These are phyloP conservation scores for Tromatobia lineatoria DNA, from an alignment of 2,888 invertebrate genomes.

Conservation along the genomic window DNA sequence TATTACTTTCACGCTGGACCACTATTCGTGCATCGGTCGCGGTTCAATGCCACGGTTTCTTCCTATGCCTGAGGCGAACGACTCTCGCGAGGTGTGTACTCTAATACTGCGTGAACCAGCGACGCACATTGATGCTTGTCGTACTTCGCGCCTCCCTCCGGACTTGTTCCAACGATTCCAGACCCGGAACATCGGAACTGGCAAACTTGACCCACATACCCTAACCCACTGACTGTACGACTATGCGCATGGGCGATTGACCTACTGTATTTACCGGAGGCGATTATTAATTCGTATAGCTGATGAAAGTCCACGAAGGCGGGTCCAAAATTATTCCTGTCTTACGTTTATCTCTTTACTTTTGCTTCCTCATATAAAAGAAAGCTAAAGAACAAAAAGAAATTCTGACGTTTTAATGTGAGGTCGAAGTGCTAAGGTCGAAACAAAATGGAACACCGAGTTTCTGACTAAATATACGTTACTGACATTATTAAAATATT, in stretches of 20 bases:
- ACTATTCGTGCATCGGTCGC: conserved; percentile 37
- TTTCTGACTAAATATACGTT: too few species aligned
- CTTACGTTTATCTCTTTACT: neutral
- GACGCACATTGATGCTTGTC: neutral
- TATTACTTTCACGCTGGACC: conserved; percentile 53
- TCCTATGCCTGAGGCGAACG: conserved; percentile 10
- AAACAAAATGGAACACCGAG: too few species aligned
- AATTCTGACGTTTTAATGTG: too few species aligned
- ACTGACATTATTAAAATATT: too few species aligned
- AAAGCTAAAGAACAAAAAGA: neutral
- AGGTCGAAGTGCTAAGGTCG: too few species aligned
- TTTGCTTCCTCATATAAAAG: neutral
- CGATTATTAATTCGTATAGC: conserved; percentile 51
- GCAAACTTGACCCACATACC: conserved; percentile 71
- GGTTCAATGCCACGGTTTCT: conserved; percentile 62
- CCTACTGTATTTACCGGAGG: conserved; percentile 59
- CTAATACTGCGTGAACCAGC: neutral
- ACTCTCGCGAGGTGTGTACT: conserved; percentile 25
- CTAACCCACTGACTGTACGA: conserved; percentile 1
- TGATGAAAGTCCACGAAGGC: conserved; percentile 46
- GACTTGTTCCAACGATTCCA: conserved; percentile 14
- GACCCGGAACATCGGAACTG: conserved; percentile 65
- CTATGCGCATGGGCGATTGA: conserved; percentile 53
- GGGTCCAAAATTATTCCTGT: neutral
- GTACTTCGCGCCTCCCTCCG: conserved; percentile 35